These are phyloP conservation scores for Trissonchulus latispiculum DNA, from an alignment of 2,888 invertebrate species.

Conservation along the genomic window DNA sequence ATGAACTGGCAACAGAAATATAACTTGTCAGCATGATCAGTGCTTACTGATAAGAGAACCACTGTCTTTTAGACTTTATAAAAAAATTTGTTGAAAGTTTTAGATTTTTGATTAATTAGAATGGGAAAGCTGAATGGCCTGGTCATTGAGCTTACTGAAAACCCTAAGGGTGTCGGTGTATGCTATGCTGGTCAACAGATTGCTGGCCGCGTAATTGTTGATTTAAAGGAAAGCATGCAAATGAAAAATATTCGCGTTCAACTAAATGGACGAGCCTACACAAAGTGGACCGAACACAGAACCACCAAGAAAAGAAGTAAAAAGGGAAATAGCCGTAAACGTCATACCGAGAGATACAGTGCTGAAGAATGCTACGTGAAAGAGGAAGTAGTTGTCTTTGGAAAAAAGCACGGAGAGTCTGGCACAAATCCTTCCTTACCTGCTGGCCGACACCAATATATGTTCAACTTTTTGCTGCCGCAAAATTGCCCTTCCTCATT, in stretches of 20 bases:
- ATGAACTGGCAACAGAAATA: too few relatives aligned
- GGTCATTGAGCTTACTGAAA: not conserved
- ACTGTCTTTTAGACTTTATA: too few relatives aligned
- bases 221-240: not conserved
- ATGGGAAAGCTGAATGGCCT: not conserved
- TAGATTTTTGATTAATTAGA: too few relatives aligned
- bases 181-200: not conserved
- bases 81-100: too few relatives aligned
- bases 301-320: too few relatives aligned
- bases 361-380: not conserved
- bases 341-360: too few relatives aligned
- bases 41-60: too few relatives aligned
- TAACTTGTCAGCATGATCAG: too few relatives aligned
- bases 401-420: not conserved
- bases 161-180: too few relatives aligned
- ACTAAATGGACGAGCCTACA: not conserved
- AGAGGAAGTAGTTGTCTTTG: not conserved
- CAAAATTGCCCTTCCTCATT: not conserved
- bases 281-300: not conserved
- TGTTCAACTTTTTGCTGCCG: not conserved
- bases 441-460: not conserved
- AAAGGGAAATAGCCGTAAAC: too few relatives aligned
- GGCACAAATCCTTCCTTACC: not conserved
- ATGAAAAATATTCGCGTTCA: not conserved
- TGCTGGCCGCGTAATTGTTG: not conserved